Evolutionary conservation across 2,113 vertebrate species (phyloP), one percentile per base, ranked within the genome.

Genomic region (human): DNA sequence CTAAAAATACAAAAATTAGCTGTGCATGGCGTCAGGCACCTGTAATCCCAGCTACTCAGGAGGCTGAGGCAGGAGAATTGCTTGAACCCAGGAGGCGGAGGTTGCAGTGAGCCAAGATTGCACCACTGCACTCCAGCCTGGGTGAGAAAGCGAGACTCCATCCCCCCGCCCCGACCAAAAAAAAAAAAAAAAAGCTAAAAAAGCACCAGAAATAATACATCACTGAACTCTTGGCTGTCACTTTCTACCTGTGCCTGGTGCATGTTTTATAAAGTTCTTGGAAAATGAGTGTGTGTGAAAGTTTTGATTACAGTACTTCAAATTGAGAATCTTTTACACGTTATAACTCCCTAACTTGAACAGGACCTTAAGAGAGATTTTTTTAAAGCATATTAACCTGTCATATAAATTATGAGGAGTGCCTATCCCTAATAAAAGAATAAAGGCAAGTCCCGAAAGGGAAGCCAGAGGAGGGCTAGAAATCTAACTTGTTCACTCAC

Each of bases 291-390:
- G 68, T 52, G 32, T 84, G 32, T 68, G 72, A 61, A 61, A 61
- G 61, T 94, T 92, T 89, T 90, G 85, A 50, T 64, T 70, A 78
- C 43, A 80, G 17, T 27, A 82, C 86, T 97, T 61, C 75, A 97
- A 95, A 87, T 0, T 68, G 70, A 88, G 79, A 27, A 93, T 75
- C 68, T 82, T 97, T 93, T 86, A 82, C 96, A 64, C 75, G 27
- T 76, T 94, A 17, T 72, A 40, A 93, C 30, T 97, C 70, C 55
- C n/a, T 83, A 90, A 93, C n/a, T 80, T 89, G 78, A 96, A 86
- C 35, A 86, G 38, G 48, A 85, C 30, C 48, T 94, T 59, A 57
- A 90, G 57, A 86, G 50, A 92, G 75, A 48, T 20, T 68, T 96
- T 96, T 93, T 64, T 59, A 85, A 94, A 79, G 70, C 18, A 80